Percentiles rank a stretch among this genome's conserved stretches.
These are phyloP conservation scores for Gymnothorax javanicus DNA, from an alignment of 2,797 vertebrate genomes.

Conservation along the genomic window DNA sequence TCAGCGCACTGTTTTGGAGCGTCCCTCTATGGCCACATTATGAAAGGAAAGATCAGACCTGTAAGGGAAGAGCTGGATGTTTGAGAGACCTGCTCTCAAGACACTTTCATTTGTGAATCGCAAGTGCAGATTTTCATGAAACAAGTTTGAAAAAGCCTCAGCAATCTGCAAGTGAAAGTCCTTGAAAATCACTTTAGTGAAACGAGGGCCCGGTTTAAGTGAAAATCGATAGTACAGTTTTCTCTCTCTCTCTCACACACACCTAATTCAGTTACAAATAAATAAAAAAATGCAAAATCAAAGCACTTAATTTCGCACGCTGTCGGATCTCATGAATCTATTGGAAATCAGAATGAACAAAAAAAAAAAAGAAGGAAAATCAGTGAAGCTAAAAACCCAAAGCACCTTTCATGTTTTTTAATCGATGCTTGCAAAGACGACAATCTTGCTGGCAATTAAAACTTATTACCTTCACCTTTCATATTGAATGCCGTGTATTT, in stretches of 20 bases:
- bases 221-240: neutral
- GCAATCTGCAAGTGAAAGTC: neutral
- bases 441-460: neutral
- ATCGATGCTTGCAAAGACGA: neutral
- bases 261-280: neutral
- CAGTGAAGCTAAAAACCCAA: neutral
- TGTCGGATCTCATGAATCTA: neutral
- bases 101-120: neutral
- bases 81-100: neutral
- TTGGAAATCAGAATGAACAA: neutral
- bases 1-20: neutral
- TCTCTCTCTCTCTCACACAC: neutral
- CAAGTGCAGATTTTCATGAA: neutral
- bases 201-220: neutral
- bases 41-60: neutral
- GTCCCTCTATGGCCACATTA: neutral
- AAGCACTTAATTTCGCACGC: neutral
- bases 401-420: slow-evolving; percentile 19
- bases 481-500: neutral
- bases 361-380: neutral
- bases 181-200: neutral
- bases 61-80: neutral
- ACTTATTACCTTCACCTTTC: neutral
- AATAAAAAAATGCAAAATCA: neutral
- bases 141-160: neutral